Evolutionary conservation across 2,797 vertebrate genomes (phyloP).

Genomic region (Pseudochaenichthys georgianus): DNA sequence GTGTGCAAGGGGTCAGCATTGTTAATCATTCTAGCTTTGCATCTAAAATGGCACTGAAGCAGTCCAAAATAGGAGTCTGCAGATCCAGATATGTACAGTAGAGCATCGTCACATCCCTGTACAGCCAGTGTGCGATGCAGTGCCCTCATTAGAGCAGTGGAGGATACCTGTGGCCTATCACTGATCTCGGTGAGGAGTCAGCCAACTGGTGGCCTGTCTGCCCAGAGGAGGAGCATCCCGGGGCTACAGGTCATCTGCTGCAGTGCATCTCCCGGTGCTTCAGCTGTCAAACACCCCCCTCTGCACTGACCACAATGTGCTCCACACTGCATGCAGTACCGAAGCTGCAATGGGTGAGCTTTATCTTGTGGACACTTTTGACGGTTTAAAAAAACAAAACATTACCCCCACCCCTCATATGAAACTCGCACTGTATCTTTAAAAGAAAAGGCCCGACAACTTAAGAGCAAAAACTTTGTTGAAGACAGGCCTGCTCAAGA

Average conservation of each 20-base stretch:
- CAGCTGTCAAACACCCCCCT: slow-evolving; percentile 20
- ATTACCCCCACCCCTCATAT: background rate
- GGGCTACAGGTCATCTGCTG: slow-evolving; percentile 67
- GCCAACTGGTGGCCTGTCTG: slow-evolving; percentile 41
- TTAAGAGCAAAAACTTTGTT: slow-evolving; percentile 71
- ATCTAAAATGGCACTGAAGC: slow-evolving; percentile 14
- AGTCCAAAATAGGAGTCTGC: background rate
- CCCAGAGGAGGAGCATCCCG: slow-evolving; percentile 17
- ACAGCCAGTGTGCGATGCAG: slow-evolving; percentile 32
- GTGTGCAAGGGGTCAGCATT: slow-evolving; percentile 49
- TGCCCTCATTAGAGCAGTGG: slow-evolving; percentile 51
- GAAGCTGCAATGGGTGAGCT: background rate
- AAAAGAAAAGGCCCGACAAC: slow-evolving; percentile 59
- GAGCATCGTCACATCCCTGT: slow-evolving; percentile 18
- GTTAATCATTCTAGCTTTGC: slow-evolving; percentile 11
- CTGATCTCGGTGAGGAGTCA: slow-evolving; percentile 50
- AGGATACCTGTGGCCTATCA: slow-evolving; percentile 61
- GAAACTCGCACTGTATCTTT: slow-evolving; percentile 56
- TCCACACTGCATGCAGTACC: background rate
- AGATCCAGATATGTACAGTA: background rate
- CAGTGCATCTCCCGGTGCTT: slow-evolving; percentile 61
- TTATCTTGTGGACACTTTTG: background rate
- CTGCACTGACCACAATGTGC: slow-evolving; percentile 34
- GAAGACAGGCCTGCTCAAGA: slow-evolving; percentile 53
- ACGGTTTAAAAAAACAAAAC: slow-evolving; percentile 23